These are phyloP conservation scores for Neoaliturus tenellus DNA, from an alignment of 2,888 invertebrate species.

Conservation along the genomic window DNA sequence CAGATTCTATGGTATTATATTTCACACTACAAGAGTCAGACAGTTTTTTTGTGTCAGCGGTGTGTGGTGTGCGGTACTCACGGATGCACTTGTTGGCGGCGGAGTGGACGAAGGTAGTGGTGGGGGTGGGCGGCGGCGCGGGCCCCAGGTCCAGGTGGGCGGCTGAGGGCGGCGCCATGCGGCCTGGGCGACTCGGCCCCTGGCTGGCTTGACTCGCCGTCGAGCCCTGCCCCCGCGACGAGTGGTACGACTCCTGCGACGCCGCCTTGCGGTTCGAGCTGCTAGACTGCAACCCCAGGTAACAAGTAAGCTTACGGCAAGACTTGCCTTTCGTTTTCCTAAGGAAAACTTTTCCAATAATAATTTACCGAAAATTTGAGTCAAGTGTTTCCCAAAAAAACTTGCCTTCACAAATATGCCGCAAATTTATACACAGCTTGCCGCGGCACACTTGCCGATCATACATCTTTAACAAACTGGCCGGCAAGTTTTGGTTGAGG, in stretches of 20 bases:
- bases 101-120: not conserved
- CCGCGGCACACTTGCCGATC: too few relatives aligned
- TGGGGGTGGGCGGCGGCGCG: conserved; percentile 27
- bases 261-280: conserved; percentile 57
- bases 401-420: too few relatives aligned
- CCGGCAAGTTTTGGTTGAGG: too few relatives aligned
- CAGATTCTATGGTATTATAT: not conserved
- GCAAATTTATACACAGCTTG: too few relatives aligned
- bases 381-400: too few relatives aligned
- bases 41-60: not conserved
- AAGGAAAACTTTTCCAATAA: too few relatives aligned
- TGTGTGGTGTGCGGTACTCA: too few relatives aligned
- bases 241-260: conserved; percentile 58
- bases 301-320: too few relatives aligned
- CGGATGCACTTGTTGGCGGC: conserved; percentile 35
- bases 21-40: not conserved
- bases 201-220: conserved; percentile 55
- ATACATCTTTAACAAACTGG: too few relatives aligned
- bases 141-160: conserved; percentile 18
- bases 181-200: conserved; percentile 15
- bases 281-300: conserved; percentile 49
- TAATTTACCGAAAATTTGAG: too few relatives aligned
- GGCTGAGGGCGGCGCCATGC: not conserved
- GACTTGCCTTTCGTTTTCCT: too few relatives aligned
- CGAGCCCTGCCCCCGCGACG: conserved; percentile 53